A percentile compares a stretch with the other conserved stretches of the same genome.
Evolutionary conservation across 1,140 invertebrate species (phyloP).

Genomic region (Pseudomyrmex dendroicus): DNA sequence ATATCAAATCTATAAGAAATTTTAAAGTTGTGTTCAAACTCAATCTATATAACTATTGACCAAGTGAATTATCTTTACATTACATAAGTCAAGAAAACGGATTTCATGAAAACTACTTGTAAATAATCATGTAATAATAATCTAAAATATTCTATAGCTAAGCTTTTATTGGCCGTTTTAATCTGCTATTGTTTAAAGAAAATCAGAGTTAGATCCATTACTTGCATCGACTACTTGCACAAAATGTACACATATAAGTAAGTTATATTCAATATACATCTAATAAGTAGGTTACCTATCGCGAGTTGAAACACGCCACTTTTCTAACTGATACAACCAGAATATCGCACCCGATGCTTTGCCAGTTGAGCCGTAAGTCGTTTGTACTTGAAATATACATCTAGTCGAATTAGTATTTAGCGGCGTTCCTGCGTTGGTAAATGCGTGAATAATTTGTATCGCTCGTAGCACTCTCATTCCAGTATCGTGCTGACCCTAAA

Average conservation of each 20-base stretch:
- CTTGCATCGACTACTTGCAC: no score
- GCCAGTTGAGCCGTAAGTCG: constrained; percentile 93
- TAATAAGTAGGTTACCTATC: constrained; percentile 87
- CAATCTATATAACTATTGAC: no score
- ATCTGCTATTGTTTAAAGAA: no score
- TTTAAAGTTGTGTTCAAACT: no score
- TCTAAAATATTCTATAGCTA: no score
- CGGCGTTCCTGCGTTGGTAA: constrained; percentile 94
- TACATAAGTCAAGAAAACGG: no score
- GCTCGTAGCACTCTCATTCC: constrained; percentile 90
- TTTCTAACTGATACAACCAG: constrained; percentile 94
- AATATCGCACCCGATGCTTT: constrained; percentile 94
- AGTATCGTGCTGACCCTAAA: constrained; percentile 85
- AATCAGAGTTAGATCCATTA: no score
- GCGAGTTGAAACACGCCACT: constrained; percentile 92
- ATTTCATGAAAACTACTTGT: no score
- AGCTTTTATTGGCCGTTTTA: no score
- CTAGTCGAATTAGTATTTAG: constrained; percentile 95
- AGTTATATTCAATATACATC: constrained; percentile 66
- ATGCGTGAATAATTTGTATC: constrained; percentile 91
- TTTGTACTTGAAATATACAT: constrained; percentile 92
- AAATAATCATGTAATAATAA: no score
- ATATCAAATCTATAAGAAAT: no score
- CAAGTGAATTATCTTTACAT: no score
- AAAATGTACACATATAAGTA: not conserved